These are phyloP conservation scores for Drosophila rhopaloa DNA, from an alignment of 1,140 invertebrate species.

Conservation along the genomic window DNA sequence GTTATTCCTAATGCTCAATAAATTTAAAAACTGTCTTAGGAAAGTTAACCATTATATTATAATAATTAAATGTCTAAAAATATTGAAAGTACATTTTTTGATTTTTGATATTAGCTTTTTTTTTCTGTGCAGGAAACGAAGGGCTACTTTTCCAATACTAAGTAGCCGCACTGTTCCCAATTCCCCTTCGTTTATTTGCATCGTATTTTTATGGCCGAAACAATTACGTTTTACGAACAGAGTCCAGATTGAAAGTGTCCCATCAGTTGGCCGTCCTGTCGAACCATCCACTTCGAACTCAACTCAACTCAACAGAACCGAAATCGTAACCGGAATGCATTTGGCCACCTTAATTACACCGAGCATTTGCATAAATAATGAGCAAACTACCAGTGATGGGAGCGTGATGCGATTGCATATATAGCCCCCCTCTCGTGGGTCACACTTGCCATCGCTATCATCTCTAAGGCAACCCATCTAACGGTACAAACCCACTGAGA, in stretches of 20 bases:
- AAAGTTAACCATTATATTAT: no score
- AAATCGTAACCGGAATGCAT: slow-evolving; percentile 46
- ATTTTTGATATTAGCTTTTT: neutral
- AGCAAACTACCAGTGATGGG: slow-evolving; percentile 12
- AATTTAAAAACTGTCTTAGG: no score
- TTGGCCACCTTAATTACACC: slow-evolving; percentile 52
- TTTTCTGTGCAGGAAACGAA: slow-evolving; percentile 9
- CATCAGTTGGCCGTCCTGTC: slow-evolving; percentile 2
- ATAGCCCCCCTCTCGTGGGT: no score
- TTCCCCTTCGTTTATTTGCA: slow-evolving; percentile 48
- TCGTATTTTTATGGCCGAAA: slow-evolving; percentile 58
- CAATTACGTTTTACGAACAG: slow-evolving; percentile 68
- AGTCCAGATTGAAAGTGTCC: slow-evolving; percentile 45
- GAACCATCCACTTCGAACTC: neutral
- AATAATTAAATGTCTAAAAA: no score
- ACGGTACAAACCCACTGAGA: neutral
- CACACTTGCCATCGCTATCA: neutral
- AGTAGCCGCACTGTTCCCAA: slow-evolving; percentile 49
- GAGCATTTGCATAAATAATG: slow-evolving; percentile 57
- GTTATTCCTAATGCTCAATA: no score
- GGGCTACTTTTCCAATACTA: slow-evolving; percentile 46
- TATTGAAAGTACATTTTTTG: neutral
- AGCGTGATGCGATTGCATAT: neutral
- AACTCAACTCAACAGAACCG: neutral
- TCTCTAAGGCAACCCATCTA: neutral